Percentiles rank a stretch among this genome's conserved stretches.
Conservation (phyloP, 2,888 invertebrate genomes). For the Iselma pallidipennis region DNA sequence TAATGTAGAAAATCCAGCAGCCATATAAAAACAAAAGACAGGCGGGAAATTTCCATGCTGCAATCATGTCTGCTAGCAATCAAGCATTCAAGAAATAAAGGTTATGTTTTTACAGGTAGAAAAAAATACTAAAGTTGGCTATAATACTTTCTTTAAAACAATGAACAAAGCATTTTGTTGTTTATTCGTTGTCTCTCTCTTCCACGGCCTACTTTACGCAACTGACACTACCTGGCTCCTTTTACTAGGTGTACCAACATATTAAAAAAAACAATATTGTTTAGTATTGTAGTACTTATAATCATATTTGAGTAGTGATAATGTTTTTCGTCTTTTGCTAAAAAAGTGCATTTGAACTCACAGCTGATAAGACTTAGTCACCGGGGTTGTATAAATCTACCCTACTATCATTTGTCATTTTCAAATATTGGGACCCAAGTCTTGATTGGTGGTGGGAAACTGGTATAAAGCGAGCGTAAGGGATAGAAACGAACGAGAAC, state of each 20-base stretch:
- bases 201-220: slow-evolving; percentile 21
- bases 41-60: slow-evolving; percentile 23
- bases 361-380: slow-evolving; percentile 32
- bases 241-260: slow-evolving; percentile 18
- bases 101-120: slow-evolving; percentile 12
- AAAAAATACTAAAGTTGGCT: not conserved
- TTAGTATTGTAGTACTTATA: not conserved
- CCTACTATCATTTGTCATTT: slow-evolving; percentile 39
- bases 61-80: not conserved
- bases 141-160: slow-evolving; percentile 7
- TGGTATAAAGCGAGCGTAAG: not conserved
- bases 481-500: not conserved
- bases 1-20: slow-evolving; percentile 14
- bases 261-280: slow-evolving; percentile 4
- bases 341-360: slow-evolving; percentile 24
- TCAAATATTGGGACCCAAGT: slow-evolving; percentile 32
- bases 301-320: not conserved
- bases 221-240: slow-evolving; percentile 25
- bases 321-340: not conserved
- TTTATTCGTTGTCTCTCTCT: slow-evolving; percentile 21
- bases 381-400: slow-evolving; percentile 38
- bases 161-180: slow-evolving; percentile 14
- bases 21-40: slow-evolving; percentile 15
- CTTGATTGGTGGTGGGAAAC: slow-evolving; percentile 19
- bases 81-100: slow-evolving; percentile 13